Evolutionary conservation across 2,113 vertebrate species (phyloP), one percentile per base, ranked within the genome.

Genomic region (Oxyura jamaicensis): DNA sequence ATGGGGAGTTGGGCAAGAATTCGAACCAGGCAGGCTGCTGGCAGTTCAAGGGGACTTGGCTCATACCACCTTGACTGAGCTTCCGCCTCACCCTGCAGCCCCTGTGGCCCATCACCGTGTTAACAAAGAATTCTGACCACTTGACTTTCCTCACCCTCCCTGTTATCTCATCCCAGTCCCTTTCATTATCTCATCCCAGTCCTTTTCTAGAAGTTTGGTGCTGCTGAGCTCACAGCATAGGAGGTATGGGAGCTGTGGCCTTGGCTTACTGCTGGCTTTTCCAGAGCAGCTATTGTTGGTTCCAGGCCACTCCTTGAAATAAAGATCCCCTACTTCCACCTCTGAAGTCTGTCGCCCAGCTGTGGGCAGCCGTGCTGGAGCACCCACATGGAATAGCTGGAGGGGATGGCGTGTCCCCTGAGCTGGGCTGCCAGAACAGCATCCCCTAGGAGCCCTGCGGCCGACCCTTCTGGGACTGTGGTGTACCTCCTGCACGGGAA

Each of bases 351-450:
- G 8, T 29, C 41, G 42, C 10, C 26, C 8, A 25, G 31, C 58
- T 0, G 0, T 28, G n/a, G 52, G 28, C 50, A 74, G 69, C 62
- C 31, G 0, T 10, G 0, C 53, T 65, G 77, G 50, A 41, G 52
- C 5, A 7, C 4, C 31, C 4, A 8, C 8, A n/a, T 11, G 25
- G 58, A 58, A 36, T 33, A 18, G 13, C 18, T 15, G 0, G 3
- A 8, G 59, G 60, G 5, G 5, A 17, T 59, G 60, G 67, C 21
- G 31, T 50, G 60, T 31, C 31, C 8, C 7, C 44, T 3, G 36
- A 46, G 52, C 8, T 0, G 2, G 22, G 7, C 25, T 39, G 62
- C 23, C 8, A 67, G 16, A 39, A 13, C 0, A 0, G 39, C 11
- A 3, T 48, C 19, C 26, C 21, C 46, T 7, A 3, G n/a, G 56